These are phyloP conservation scores for Rhizomys pruinosus DNA, from an alignment of 2,113 vertebrate species.

Conservation along the genomic window DNA sequence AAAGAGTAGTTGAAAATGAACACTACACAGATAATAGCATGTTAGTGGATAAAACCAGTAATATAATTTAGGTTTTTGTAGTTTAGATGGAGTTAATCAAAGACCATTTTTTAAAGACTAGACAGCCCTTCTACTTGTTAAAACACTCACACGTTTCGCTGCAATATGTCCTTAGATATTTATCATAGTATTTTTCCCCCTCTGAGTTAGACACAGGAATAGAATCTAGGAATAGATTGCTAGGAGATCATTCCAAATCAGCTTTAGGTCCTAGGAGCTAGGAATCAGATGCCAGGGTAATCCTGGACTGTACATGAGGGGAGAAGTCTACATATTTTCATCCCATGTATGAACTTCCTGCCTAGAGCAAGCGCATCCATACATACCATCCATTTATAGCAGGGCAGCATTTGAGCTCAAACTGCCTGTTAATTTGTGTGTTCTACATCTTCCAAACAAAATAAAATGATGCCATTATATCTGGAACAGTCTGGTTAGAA, in stretches of 20 bases:
- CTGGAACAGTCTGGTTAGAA: constrained; percentile 17
- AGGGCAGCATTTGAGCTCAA: neutral
- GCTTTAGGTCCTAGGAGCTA: neutral
- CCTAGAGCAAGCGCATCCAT: neutral
- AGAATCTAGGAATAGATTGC: neutral
- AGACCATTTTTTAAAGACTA: neutral
- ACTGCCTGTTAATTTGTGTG: neutral
- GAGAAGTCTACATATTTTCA: neutral
- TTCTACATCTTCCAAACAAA: constrained; percentile 20
- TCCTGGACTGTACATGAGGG: neutral
- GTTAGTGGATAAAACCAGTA: constrained; percentile 21
- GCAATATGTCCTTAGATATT: constrained; percentile 1
- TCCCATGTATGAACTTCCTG: neutral
- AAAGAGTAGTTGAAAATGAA: constrained; percentile 1
- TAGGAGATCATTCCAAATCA: neutral
- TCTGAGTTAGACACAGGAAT: neutral
- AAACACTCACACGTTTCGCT: neutral
- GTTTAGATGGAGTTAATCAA: constrained; percentile 25
- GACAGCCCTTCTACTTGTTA: constrained; percentile 14
- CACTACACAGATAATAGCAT: neutral
- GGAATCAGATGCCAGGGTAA: neutral
- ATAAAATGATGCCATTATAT: neutral
- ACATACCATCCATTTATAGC: no score
- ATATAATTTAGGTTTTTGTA: neutral
- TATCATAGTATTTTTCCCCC: neutral